Evolutionary conservation across 2,113 vertebrate species (phyloP).

Genomic region (Oreocharis arfaki): DNA sequence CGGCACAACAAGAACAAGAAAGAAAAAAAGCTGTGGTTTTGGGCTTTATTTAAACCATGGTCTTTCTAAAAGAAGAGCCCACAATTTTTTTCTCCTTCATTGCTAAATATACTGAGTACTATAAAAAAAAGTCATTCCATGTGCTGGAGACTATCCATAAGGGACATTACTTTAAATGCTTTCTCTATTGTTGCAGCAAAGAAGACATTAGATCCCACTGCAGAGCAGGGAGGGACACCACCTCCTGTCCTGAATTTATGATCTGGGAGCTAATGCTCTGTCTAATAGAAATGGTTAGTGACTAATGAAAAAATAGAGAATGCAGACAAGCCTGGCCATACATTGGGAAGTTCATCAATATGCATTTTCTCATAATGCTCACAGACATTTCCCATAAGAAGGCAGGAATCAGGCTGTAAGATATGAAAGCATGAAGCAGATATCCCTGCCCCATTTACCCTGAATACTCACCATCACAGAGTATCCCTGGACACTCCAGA

Average conservation of each 20-base stretch:
- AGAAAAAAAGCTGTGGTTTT: background rate
- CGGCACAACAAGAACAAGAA: background rate
- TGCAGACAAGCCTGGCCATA: background rate
- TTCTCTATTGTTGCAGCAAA: conserved; percentile 2
- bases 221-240: background rate
- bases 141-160: background rate
- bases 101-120: background rate
- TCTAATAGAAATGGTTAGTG: conserved; percentile 5
- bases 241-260: conserved; percentile 17
- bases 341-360: background rate
- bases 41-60: background rate
- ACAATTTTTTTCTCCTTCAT: background rate
- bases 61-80: background rate
- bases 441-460: background rate
- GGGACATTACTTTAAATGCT: conserved; percentile 4
- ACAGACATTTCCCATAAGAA: background rate
- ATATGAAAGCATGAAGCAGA: background rate
- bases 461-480: background rate
- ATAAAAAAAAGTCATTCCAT: background rate
- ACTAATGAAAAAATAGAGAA: conserved; percentile 21
- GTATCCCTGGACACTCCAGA: background rate
- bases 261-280: conserved; percentile 23
- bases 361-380: background rate
- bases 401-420: background rate
- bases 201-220: background rate